Conservation (phyloP, 2,888 invertebrate genomes). For the Drosophila nr. fundita region DNA sequence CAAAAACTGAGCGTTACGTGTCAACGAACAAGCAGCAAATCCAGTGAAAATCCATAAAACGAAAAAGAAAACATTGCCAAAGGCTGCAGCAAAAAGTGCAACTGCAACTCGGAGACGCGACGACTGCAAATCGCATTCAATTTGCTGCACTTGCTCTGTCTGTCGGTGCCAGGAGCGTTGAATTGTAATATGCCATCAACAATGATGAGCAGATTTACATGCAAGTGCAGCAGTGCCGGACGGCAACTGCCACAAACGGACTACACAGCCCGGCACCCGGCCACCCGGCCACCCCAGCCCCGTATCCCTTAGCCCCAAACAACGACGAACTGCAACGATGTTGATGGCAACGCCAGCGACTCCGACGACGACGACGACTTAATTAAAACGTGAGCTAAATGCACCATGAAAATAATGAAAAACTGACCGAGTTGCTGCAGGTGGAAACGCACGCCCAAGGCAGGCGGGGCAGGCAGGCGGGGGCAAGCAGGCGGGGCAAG, state of each 20-base stretch:
- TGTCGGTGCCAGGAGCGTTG: conserved; percentile 44
- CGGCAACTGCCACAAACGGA: conserved; percentile 26
- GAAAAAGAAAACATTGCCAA: conserved; percentile 58
- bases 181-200: conserved; percentile 81
- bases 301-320: conserved; percentile 9
- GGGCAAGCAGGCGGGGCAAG: conserved; percentile 8
- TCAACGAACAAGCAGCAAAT: conserved; percentile 58
- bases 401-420: conserved; percentile 81
- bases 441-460: conserved; percentile 47
- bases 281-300: conserved; percentile 2
- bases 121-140: conserved; percentile 83
- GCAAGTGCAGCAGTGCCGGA: conserved; percentile 69
- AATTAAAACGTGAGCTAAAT: conserved; percentile 82
- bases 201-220: conserved; percentile 84
- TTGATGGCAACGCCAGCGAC: conserved; percentile 32
- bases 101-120: conserved; percentile 65
- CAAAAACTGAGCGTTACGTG: conserved; percentile 66
- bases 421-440: conserved; percentile 73
- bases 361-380: conserved; percentile 70
- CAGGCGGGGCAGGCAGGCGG: neutral
- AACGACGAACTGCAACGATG: conserved; percentile 31
- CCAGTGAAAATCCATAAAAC: conserved; percentile 73
- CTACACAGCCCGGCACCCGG: conserved; percentile 4
- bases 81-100: conserved; percentile 35
- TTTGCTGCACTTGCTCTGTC: conserved; percentile 41